Percentiles rank a stretch among this genome's conserved stretches.
These are phyloP conservation scores for Drosophila stalkeri DNA, from an alignment of 2,888 invertebrate species.

Conservation along the genomic window DNA sequence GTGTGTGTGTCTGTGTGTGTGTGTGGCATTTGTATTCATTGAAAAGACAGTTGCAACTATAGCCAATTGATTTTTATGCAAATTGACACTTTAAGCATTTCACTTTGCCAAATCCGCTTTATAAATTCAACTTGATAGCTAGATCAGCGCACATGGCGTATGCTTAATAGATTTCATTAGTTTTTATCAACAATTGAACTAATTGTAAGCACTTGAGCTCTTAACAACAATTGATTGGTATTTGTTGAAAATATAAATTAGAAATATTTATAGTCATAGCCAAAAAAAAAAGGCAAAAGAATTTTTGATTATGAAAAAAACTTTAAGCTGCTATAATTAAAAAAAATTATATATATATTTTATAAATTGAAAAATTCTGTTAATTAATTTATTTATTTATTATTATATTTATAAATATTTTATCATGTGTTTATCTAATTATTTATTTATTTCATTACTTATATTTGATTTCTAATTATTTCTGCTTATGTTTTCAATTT, in stretches of 20 bases:
- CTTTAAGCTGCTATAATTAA: neutral
- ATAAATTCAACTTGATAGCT: constrained; percentile 7
- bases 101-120: constrained; percentile 19
- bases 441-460: too few relatives aligned
- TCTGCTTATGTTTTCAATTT: too few relatives aligned
- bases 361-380: too few relatives aligned
- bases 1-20: constrained; percentile 22
- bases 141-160: constrained; percentile 4
- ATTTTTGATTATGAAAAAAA: neutral
- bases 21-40: constrained; percentile 59
- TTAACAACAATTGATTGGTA: neutral
- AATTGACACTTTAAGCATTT: constrained; percentile 46
- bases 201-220: neutral
- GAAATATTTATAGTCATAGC: neutral
- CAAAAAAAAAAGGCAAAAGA: neutral
- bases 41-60: constrained; percentile 62
- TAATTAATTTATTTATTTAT: too few relatives aligned
- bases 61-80: constrained; percentile 54
- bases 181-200: neutral
- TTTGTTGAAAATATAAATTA: neutral
- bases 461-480: too few relatives aligned
- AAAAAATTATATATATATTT: too few relatives aligned
- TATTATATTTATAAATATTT: too few relatives aligned
- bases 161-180: neutral
- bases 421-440: too few relatives aligned